Evolutionary conservation across 2,797 vertebrate genomes (phyloP), one percentile per base, ranked within the genome.

Genomic region (Spinus olivaceus): DNA sequence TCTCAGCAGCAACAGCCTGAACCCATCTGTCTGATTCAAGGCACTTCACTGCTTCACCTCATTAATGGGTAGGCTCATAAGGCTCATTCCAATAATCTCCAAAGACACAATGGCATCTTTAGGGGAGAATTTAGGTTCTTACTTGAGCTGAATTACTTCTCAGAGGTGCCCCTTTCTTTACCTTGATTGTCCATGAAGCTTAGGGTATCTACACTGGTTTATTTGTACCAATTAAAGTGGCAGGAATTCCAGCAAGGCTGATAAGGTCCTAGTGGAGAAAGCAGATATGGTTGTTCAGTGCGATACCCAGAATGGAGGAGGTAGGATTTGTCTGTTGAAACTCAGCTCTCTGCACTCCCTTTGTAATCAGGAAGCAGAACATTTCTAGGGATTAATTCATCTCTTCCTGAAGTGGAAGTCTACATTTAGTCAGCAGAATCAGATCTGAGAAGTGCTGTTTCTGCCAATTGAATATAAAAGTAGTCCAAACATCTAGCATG

Each of bases 391-490:
- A 95, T 81, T 60, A 73, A 39, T 87, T 93, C 0, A 46, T 77
- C 56, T 82, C 67, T 94, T 96, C 78, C 73, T 85, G 80, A 76
- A 88, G 79, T 86, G 42, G 69, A 88, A 94, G 77, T 59, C 76
- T 90, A 86, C 73, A 10, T 83, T 92, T 83, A 90, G 82, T 94
- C 85, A 90, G 72, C 92, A 92, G 82, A 95, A 91, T 88, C 72
- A 74, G 65, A 69, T 78, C 87, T 88, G 79, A 74, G 90, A 86
- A 94, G 57, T 51, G 72, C 25, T 61, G 65, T 72, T 92, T 90
- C 66, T 96, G 92, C 86, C 81, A 81, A 3, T 3, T 81, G 65
- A 67, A 71, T 92, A 44, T 49, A 86, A 80, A 94, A 71, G 91
- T 76, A 85, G 71, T 76, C 60, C 67, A 74, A 82, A 91, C 32